phyloP scores from a whole-genome alignment of 1,140 invertebrate genomes.

The Phocides pigmalion region DNA sequence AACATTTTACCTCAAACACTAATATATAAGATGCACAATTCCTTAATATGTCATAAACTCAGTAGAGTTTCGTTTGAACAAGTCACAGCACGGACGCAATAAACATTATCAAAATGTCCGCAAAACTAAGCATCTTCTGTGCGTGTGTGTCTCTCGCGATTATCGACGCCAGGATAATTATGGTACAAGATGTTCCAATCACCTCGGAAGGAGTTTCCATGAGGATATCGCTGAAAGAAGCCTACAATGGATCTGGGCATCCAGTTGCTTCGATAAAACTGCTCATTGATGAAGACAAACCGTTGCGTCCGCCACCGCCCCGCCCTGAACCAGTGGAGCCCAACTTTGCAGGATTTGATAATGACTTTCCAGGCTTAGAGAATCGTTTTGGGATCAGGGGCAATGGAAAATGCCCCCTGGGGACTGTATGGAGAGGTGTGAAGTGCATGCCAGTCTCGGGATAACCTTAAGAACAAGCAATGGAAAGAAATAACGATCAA shows the following conservation, averaged over 20 bases:
- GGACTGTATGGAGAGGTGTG: neutral
- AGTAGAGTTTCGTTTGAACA: too few relatives aligned
- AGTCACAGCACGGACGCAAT: too few relatives aligned
- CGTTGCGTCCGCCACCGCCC: too few relatives aligned
- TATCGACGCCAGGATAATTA: constrained; percentile 3
- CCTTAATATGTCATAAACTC: too few relatives aligned
- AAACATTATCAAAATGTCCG: too few relatives aligned
- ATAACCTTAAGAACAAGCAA: neutral
- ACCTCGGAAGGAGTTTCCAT: neutral
- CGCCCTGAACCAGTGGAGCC: neutral
- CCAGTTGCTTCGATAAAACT: constrained; percentile 1
- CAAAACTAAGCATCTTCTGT: too few relatives aligned
- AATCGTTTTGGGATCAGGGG: neutral
- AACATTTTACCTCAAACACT: too few relatives aligned
- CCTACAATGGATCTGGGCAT: neutral
- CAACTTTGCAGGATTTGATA: neutral
- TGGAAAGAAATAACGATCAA: too few relatives aligned
- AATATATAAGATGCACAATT: too few relatives aligned
- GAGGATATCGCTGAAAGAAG: constrained; percentile 13
- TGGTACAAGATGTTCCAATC: constrained; percentile 7
- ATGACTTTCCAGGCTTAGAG: neutral
- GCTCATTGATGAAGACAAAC: constrained; percentile 1
- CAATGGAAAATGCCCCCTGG: neutral
- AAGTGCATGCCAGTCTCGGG: neutral
- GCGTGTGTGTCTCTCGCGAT: neutral